These are phyloP conservation scores for Pyrocoelia pectoralis DNA, from an alignment of 2,888 invertebrate genomes.

Conservation along the genomic window DNA sequence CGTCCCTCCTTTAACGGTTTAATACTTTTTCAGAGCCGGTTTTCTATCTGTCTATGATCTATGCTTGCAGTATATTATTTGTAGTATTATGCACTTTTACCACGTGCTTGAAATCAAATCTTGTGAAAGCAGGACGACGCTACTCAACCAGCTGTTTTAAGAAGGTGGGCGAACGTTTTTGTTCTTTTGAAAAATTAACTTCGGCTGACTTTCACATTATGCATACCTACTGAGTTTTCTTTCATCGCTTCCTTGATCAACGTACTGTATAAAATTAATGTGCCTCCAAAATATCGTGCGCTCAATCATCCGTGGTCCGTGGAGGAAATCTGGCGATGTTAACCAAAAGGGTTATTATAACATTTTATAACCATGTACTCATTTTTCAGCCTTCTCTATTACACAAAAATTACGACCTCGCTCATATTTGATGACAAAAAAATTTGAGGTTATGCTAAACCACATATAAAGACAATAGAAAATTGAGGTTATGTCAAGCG, in stretches of 20 bases:
- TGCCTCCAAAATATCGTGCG: not conserved
- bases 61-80: slow-evolving; percentile 23
- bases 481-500: slow-evolving; percentile 8
- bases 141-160: not conserved
- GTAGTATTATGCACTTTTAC: slow-evolving; percentile 26
- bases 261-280: not conserved
- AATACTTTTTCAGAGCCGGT: slow-evolving; percentile 41
- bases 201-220: slow-evolving; percentile 5
- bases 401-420: not conserved
- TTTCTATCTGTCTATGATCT: slow-evolving; percentile 43
- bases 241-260: slow-evolving; percentile 4
- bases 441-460: not conserved
- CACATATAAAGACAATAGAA: slow-evolving; percentile 1
- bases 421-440: not conserved
- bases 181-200: slow-evolving; percentile 14
- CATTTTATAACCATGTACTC: slow-evolving; percentile 2
- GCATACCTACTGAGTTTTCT: not conserved
- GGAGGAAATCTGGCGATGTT: not conserved
- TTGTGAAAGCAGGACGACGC: slow-evolving; percentile 30
- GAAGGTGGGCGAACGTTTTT: slow-evolving; percentile 13
- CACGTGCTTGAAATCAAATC: slow-evolving; percentile 15
- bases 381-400: slow-evolving; percentile 2
- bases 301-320: slow-evolving; percentile 6
- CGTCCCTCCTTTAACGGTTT: slow-evolving; percentile 39
- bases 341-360: not conserved